Base-by-base conservation (phyloP, 2,888 invertebrate species). In the Agelastica alni region DNA sequence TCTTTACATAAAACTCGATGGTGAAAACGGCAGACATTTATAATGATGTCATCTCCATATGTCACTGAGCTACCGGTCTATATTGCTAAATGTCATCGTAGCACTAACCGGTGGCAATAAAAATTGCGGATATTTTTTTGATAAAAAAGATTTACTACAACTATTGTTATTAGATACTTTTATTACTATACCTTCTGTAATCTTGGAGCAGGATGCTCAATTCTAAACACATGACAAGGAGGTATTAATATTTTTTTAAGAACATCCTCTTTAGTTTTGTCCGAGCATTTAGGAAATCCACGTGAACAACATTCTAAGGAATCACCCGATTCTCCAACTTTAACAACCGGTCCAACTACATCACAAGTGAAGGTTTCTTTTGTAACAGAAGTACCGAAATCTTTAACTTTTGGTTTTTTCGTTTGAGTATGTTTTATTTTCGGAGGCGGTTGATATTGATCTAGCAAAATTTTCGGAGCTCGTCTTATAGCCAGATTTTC, bases 401-500 rank as follows among this genome's bases (percentile, higher is more conserved):
- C 43, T 37, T 26, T 47, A 1, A 17, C 31, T 12, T 36, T 36
- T 1, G 49, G 36, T 14, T 39, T 48, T 37, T 45, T 47, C 1
- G 46, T 46, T 31, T 48, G 45, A 18, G 55, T 53, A 20, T 56
- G 30, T 20, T 43, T 36, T 9, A 53, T 45, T 51, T 55, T 59
- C 16, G 41, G 43, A 10, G 51, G 30, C 4, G 48, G 30, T 22
- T 28, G 48, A 12, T 14, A 2, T 39, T 39, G 37, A 12, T 66
- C 62, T 28, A 66, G 37, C 2, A 62, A 51, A 30, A 61, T 56
- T 47, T 64, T 66, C 2, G 66, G 66, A 9, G 56, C 62, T 13
- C 59, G 51, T 36, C 58, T 55, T 14, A 66, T 63, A 2, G 62
- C 61, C 45, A 64, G 39, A 45, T 66, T 66, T 47, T 66, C 66